These are phyloP conservation scores for Albula glossodonta DNA, from an alignment of 2,113 vertebrate genomes.

Conservation along the genomic window DNA sequence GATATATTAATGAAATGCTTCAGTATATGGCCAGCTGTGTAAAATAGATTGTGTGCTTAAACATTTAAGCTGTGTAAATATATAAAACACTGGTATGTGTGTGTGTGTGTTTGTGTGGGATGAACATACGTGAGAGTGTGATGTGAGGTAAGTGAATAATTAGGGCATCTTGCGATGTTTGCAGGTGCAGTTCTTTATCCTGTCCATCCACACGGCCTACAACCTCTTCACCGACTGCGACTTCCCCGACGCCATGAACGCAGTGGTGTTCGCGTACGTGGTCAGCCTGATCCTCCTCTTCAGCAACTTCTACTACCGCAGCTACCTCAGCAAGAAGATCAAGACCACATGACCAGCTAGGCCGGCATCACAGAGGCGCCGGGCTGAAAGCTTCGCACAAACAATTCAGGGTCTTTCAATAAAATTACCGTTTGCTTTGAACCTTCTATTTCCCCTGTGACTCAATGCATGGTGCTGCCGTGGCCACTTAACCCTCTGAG, in stretches of 20 bases:
- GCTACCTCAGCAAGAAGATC: conserved; percentile 49
- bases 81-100: background rate
- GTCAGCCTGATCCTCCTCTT: conserved; percentile 68
- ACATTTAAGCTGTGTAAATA: too few species aligned
- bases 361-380: background rate
- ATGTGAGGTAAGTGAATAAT: background rate
- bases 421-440: background rate
- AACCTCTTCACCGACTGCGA: conserved; percentile 65
- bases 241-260: conserved; percentile 62
- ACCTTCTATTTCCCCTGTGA: background rate
- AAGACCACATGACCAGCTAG: conserved; percentile 49
- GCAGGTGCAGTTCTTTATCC: conserved; percentile 69
- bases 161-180: background rate
- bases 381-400: background rate
- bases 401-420: background rate
- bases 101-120: background rate
- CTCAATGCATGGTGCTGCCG: background rate
- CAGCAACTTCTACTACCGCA: conserved; percentile 63
- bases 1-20: too few species aligned
- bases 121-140: background rate
- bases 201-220: conserved; percentile 64
- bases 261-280: conserved; percentile 53
- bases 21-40: too few species aligned
- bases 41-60: too few species aligned
- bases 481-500: background rate